Conservation (phyloP, 2,888 invertebrate genomes). For the Alitta virens region DNA sequence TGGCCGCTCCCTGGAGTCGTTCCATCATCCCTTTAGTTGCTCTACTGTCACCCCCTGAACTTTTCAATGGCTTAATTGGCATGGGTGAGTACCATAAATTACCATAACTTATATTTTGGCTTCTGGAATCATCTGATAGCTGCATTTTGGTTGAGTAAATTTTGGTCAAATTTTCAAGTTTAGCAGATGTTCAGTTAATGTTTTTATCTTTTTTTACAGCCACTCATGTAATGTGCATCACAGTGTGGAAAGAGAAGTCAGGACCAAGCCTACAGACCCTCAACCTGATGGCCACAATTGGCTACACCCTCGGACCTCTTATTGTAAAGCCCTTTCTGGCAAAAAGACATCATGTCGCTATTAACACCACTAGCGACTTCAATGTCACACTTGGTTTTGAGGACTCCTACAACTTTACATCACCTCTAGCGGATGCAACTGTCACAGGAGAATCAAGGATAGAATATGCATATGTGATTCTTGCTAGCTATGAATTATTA, state of each 20-base stretch:
- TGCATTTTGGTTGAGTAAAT: too few relatives aligned
- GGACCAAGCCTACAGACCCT: constrained; percentile 20
- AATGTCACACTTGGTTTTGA: too few relatives aligned
- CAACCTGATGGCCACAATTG: constrained; percentile 20
- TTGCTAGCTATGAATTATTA: constrained; percentile 27
- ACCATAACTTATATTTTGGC: too few relatives aligned
- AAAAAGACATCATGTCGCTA: neutral
- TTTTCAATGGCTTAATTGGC: constrained; percentile 21
- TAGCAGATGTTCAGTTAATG: too few relatives aligned
- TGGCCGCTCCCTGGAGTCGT: constrained; percentile 13
- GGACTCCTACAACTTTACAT: neutral
- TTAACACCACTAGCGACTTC: too few relatives aligned
- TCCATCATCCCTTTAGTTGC: neutral
- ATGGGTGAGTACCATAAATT: constrained; percentile 22
- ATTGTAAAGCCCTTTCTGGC: constrained; percentile 20
- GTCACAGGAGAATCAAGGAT: constrained; percentile 30
- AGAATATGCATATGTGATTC: constrained; percentile 54
- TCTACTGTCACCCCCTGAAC: constrained; percentile 17
- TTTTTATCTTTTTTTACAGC: too few relatives aligned
- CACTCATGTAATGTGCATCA: constrained; percentile 21
- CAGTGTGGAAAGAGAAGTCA: constrained; percentile 14
- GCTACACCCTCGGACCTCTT: constrained; percentile 20
- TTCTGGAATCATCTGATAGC: too few relatives aligned
- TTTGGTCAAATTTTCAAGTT: too few relatives aligned
- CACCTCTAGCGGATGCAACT: neutral